These are phyloP conservation scores for Drosophila asahinai DNA, from an alignment of 1,140 invertebrate species.

Conservation along the genomic window DNA sequence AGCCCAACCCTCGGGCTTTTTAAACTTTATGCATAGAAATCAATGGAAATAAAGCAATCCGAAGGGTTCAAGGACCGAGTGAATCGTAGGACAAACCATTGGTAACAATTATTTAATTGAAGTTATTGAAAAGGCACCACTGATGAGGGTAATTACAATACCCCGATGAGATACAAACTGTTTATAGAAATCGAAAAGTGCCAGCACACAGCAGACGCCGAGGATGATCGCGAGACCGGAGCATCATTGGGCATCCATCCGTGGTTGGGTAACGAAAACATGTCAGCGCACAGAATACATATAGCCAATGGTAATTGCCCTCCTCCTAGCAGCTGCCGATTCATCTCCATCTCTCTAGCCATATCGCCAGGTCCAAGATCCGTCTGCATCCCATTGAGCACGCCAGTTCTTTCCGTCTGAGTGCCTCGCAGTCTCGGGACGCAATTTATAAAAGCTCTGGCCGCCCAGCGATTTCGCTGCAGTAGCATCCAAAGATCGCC, in stretches of 20 bases:
- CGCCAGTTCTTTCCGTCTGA: constrained; percentile 79
- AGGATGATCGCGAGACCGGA: constrained; percentile 32
- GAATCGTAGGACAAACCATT: neutral
- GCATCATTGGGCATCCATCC: constrained; percentile 59
- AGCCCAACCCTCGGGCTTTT: no score
- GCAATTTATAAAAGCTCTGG: constrained; percentile 81
- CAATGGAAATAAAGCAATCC: neutral
- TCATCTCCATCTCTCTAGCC: constrained; percentile 3
- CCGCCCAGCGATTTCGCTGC: constrained; percentile 70
- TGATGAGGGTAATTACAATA: neutral
- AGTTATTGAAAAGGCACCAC: constrained; percentile 5
- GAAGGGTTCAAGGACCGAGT: neutral
- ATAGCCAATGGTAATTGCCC: constrained; percentile 71
- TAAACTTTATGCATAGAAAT: neutral
- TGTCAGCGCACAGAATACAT: constrained; percentile 67
- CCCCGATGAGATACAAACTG: constrained; percentile 1
- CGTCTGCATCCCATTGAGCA: constrained; percentile 61
- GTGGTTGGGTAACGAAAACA: constrained; percentile 81
- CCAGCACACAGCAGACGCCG: constrained; percentile 9
- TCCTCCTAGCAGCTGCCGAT: constrained; percentile 29
- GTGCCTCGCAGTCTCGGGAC: constrained; percentile 41
- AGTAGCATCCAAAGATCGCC: constrained; percentile 75
- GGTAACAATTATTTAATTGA: neutral
- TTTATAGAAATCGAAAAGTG: constrained; percentile 63
- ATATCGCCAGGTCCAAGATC: constrained; percentile 24